Evolutionary conservation across 2,888 invertebrate genomes (phyloP), one percentile per base, ranked within the genome.

Genomic region (Phaedon cochleariae): DNA sequence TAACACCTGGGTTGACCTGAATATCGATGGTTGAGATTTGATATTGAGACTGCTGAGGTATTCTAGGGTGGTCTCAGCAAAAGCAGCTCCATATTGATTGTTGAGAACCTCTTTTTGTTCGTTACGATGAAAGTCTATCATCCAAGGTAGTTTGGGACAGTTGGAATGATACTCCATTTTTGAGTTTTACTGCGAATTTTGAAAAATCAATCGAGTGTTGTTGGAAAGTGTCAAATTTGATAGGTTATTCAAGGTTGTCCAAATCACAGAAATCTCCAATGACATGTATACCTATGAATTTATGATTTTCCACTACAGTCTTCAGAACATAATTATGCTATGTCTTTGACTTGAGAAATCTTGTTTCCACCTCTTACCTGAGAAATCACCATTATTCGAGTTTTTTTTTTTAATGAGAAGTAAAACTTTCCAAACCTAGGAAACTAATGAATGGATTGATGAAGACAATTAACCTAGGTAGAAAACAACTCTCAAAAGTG

Each of bases 1-100:
- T 59, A 88, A 83, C 57, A 90, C 85, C 69, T 85, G 85, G 0
- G 89, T 88, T 2, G 88, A 80, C 59, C 87, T 81, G 71, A 86
- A 85, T 64, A 84, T 84, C 0, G 83, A 84, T 0, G 86, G 79
- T 41, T 84, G 79, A 0, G 86, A 84, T 64, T 84, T 84, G 10
- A 78, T 68, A 48, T 78, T 77, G 37, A 88, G 82, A 49, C 85
- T 83, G 3, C 86, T 79, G 2, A 86, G 65, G 72, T 89, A 87
- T 49, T 87, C 86, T 18, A 88, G 72, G 0, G 84, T 81, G 0
- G 85, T 84, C 5, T 72, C 57, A 0, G 88, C 87, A 57, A 85
- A 85, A 1, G 87, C 82, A 9, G 88, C 83, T 2, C 79, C 65
- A 1, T 87, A 68, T 76, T 87, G 87, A 62, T 85, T 84, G 12